Evolutionary conservation across 2,797 vertebrate species (phyloP), one percentile per base, ranked within the genome.

Genomic region (Phoeniculus purpureus): DNA sequence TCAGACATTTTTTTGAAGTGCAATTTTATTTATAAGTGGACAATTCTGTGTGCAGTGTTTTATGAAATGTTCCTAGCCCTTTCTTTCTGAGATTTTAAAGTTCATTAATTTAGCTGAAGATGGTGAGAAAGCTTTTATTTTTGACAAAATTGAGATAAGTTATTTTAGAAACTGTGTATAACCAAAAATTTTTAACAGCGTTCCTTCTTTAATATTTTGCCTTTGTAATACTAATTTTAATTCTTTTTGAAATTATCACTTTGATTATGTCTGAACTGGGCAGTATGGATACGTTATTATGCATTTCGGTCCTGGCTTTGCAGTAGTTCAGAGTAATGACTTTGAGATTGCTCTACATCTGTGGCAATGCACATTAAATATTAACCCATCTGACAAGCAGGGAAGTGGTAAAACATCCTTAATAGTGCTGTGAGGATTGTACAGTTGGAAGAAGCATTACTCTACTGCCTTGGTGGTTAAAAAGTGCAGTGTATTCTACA

Each of bases 81-180:
- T 84, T 83, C 43, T 79, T 82, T 89, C n/a, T 68, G 48, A 67
- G 13, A n/a, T 85, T 62, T 81, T 89, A 56, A 92, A 34, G 48
- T 22, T 48, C 48, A 48, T 22, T 10, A 75, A 48, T 17, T 26
- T 75, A 66, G 12, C 0, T 5, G 47, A 15, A 34, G 4, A 61
- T 58, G 15, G 9, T 82, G 19, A 87, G 37, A 84, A 66, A 54
- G 20, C 23, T 86, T 78, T 31, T 52, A 6, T 34, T 74, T 51
- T 86, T 71, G 10, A 71, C 72, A 58, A 79, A 62, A 54, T 11
- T 7, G 6, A 68, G 31, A 61, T 11, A 71, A 22, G 40, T 4
- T 10, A 40, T 78, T 61, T 13, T 51, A 56, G 37, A 40, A 92
- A 67, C 10, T 50, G 16, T 71, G 10, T 87, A 29, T 85, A 31